Base-by-base conservation (phyloP, 2,113 vertebrate genomes). In the Motacilla alba region DNA sequence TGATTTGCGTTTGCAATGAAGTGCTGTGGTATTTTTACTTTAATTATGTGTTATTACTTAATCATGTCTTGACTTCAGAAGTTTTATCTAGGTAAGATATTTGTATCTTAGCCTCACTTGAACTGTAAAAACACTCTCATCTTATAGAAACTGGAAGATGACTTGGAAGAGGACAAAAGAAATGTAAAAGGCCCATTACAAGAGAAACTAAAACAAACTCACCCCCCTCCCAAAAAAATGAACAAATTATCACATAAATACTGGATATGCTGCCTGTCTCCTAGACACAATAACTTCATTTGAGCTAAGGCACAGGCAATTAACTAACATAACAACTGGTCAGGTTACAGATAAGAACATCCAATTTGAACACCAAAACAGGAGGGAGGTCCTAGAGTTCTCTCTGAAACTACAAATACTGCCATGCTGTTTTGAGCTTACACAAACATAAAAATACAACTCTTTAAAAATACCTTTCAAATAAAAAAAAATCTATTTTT, bases 171-270 rank as follows among this genome's bases (percentile, higher is more conserved):
- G 8, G 26, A 66, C 39, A 79, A 67, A 82, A 26, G 10, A 70
- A 68, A 49, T 13, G 9, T 50, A 30, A 31, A 1, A 2, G 46
- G n/a, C n/a, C 47, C 15, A 23, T 47, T 56, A n/a, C 5, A 73
- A 72, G 9, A 73, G 55, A 87, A 87, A 67, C 28, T 46, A 33
- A 69, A 83, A 15, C 50, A 75, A 75, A 53, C 15, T 37, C 31
- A 75, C 35, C 0, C 12, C 26, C 13, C 1, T 21, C 13, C 1
- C 1, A 28, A 31, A 49, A 53, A 46, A n/a, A 56, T 21, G 9
- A 68, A 70, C 7, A 63, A 78, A 22, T 37, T 58, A 50, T 44
- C 7, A 59, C 35, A 22, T 66, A 66, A 66, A 72, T 33, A 55
- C 23, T 37, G 33, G 44, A 14, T 50, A 59, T 2, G 9, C 30